A percentile compares a stretch with the other conserved stretches of the same genome.
phyloP scores from a whole-genome alignment of 2,797 vertebrate genomes.

The Sebastes kiyomatsui region DNA sequence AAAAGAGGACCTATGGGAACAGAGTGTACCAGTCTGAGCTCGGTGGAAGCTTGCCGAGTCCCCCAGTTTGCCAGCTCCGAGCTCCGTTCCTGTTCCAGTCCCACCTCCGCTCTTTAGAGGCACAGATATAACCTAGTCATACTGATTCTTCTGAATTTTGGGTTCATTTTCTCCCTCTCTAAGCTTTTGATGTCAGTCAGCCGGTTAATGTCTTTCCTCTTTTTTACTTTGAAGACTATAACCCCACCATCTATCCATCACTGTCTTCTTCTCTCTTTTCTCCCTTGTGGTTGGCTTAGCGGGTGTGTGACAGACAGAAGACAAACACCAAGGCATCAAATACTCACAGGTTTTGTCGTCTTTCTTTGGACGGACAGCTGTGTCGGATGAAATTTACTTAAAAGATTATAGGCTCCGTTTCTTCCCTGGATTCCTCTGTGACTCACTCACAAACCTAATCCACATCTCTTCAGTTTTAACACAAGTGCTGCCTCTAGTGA shows the following conservation, averaged over 20 bases:
- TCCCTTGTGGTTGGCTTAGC: neutral
- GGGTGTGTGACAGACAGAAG: slow-evolving; percentile 4
- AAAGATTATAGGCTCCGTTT: slow-evolving; percentile 19
- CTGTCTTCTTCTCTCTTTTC: neutral
- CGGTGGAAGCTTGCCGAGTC: neutral
- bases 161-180: neutral
- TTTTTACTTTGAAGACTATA: neutral
- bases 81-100: neutral
- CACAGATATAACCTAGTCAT: neutral
- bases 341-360: neutral
- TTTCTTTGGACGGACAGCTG: slow-evolving; percentile 9
- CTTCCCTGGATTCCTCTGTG: neutral
- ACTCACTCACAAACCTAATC: slow-evolving; percentile 1
- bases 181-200: neutral
- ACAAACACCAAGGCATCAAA: slow-evolving; percentile 15
- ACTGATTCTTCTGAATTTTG: neutral
- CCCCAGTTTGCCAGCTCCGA: neutral
- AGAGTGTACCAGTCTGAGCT: neutral
- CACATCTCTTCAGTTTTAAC: neutral
- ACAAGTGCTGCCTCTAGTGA: neutral
- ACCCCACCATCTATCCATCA: neutral
- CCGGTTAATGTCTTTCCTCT: neutral
- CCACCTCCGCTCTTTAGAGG: neutral
- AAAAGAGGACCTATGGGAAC: slow-evolving; percentile 11
- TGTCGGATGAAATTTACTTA: slow-evolving; percentile 20